Evolutionary conservation across 2,113 vertebrate species (phyloP).

Genomic region (Carollia perspicillata): DNA sequence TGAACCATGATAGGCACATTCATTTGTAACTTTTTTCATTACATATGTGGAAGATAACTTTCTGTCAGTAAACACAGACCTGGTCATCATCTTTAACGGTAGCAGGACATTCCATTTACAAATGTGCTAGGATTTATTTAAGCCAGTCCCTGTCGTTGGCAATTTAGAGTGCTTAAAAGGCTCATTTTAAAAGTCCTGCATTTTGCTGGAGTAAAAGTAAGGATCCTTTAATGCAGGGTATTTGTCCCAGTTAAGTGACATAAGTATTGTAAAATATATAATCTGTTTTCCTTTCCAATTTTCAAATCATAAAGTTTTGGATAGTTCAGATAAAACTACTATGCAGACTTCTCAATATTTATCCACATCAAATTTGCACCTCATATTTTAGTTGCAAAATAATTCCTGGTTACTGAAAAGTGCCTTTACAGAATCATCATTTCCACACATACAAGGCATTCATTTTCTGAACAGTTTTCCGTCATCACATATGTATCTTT

Average conservation of each 20-base stretch:
- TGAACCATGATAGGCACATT: not conserved
- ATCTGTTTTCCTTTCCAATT: slow-evolving; percentile 36
- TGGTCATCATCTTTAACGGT: not conserved
- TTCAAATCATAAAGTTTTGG: slow-evolving; percentile 22
- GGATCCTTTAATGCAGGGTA: not conserved
- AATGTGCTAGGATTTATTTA: not conserved
- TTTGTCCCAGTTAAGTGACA: not conserved
- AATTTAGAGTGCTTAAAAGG: not conserved
- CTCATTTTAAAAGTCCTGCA: not conserved
- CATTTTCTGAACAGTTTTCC: slow-evolving; percentile 20
- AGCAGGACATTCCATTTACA: not conserved
- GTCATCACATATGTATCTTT: not conserved
- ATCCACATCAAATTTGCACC: slow-evolving; percentile 1
- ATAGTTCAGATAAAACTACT: not conserved
- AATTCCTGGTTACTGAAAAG: slow-evolving; percentile 40
- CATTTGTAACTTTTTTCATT: not conserved
- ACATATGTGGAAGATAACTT: not conserved
- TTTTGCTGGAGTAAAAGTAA: slow-evolving; percentile 31
- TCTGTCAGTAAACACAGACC: not conserved
- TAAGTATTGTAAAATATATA: not conserved
- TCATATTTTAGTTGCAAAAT: slow-evolving; percentile 42
- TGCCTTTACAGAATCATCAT: not conserved
- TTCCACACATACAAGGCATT: not conserved
- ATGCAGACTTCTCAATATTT: not conserved
- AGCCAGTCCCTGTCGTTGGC: not conserved